Evolutionary conservation across 2,113 vertebrate genomes (phyloP).

Genomic region (Callipepla californica): DNA sequence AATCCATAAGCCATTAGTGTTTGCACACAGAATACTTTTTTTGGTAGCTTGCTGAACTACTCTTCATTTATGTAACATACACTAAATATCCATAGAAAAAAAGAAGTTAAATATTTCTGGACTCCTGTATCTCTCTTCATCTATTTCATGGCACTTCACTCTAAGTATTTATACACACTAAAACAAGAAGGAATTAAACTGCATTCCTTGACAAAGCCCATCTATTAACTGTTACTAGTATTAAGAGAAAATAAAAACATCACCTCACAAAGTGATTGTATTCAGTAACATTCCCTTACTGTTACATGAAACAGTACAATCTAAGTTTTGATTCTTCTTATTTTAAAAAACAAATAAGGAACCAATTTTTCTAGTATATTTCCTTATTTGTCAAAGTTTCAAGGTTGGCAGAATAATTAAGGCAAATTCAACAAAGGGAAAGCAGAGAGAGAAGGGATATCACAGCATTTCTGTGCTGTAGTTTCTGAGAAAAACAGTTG

Average conservation of each 20-base stretch:
- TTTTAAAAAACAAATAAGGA: not conserved
- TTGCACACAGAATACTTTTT: not conserved
- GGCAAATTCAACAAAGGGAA: not conserved
- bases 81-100: not conserved
- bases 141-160: not conserved
- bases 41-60: not conserved
- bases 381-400: not conserved
- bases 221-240: not conserved
- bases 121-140: not conserved
- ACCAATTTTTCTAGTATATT: not conserved
- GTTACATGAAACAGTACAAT: not conserved
- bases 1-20: not conserved
- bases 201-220: not conserved
- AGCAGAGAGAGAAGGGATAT: not conserved
- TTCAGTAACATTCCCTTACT: not conserved
- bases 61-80: not conserved
- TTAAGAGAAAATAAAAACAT: not conserved
- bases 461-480: not conserved
- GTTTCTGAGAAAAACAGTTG: not conserved
- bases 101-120: not conserved
- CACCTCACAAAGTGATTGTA: not conserved
- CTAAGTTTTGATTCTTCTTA: not conserved
- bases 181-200: not conserved
- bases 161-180: not conserved
- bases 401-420: not conserved